A percentile compares a stretch with the other conserved stretches of the same genome.
Evolutionary conservation across 2,888 invertebrate genomes (phyloP).

Genomic region (Drosophila putrida): DNA sequence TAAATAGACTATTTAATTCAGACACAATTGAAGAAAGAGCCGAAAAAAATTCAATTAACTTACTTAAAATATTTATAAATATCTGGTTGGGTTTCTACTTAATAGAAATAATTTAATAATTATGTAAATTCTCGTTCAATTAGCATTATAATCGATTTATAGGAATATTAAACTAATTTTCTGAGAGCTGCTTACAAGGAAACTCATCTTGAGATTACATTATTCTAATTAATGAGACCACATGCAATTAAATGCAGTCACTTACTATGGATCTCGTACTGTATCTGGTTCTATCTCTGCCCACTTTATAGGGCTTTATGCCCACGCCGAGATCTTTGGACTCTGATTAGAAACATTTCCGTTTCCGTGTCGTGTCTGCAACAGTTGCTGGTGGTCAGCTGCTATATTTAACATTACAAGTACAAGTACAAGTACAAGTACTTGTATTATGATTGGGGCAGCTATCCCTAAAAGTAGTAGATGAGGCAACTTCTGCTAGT

Average conservation of each 20-base stretch:
- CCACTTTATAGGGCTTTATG: constrained; percentile 36
- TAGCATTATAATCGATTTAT: not conserved
- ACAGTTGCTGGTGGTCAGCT: constrained; percentile 32
- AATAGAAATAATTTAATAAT: no score
- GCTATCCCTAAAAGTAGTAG: constrained; percentile 3
- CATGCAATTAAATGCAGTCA: constrained; percentile 49
- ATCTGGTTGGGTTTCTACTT: no score
- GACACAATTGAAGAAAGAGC: no score
- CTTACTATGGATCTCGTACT: not conserved
- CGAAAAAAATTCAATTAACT: no score
- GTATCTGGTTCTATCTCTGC: constrained; percentile 11
- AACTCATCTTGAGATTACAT: constrained; percentile 2
- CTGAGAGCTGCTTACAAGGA: not conserved
- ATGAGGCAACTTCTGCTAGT: constrained; percentile 9
- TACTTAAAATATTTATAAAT: no score
- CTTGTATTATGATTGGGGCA: constrained; percentile 3
- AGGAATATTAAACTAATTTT: not conserved
- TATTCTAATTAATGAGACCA: constrained; percentile 32
- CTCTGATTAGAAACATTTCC: constrained; percentile 76
- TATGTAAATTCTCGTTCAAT: no score
- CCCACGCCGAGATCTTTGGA: constrained; percentile 66
- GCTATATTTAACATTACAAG: constrained; percentile 51
- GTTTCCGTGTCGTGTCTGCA: constrained; percentile 68
- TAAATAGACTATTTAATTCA: no score
- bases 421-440: constrained; percentile 1